Percentiles rank a stretch among this genome's conserved stretches.
These are phyloP conservation scores for Myzus persicae DNA, from an alignment of 1,140 invertebrate species.

Conservation along the genomic window DNA sequence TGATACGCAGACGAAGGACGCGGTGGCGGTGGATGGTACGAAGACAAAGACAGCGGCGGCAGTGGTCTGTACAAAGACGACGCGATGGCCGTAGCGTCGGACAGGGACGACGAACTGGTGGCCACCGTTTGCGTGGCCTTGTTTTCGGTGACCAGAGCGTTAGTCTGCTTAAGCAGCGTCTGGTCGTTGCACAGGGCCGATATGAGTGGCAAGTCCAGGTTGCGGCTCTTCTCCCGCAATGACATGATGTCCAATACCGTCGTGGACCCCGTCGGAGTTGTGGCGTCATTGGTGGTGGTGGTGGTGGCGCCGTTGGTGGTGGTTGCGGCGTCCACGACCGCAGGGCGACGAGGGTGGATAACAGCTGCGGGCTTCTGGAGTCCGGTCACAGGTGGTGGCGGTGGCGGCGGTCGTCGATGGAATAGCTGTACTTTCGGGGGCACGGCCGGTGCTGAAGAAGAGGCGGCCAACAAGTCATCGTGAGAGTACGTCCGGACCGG, in stretches of 20 bases:
- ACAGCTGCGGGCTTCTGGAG: constrained; percentile 50
- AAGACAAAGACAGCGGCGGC: neutral
- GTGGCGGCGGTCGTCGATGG: constrained; percentile 68
- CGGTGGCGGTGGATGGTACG: neutral
- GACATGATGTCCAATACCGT: constrained; percentile 79
- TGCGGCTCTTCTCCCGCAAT: constrained; percentile 84
- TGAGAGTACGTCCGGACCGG: constrained; percentile 73
- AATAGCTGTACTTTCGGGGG: constrained; percentile 53
- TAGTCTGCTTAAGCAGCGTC: constrained; percentile 83
- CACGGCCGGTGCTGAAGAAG: constrained; percentile 59
- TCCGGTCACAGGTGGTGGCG: constrained; percentile 70
- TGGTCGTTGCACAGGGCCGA: constrained; percentile 89
- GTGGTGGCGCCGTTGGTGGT: constrained; percentile 63
- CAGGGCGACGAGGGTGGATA: neutral
- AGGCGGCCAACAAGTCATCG: constrained; percentile 78
- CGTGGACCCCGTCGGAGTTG: constrained; percentile 60
- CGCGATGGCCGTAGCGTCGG: neutral
- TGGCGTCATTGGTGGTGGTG: constrained; percentile 63
- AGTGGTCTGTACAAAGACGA: neutral
- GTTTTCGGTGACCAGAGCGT: constrained; percentile 79
- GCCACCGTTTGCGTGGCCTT: constrained; percentile 63
- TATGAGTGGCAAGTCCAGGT: constrained; percentile 86
- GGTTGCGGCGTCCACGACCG: constrained; percentile 18
- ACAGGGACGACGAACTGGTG: neutral
- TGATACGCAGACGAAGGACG: neutral